These are phyloP conservation scores for Rhabdornis inornatus DNA, from an alignment of 2,113 vertebrate species.

Conservation along the genomic window DNA sequence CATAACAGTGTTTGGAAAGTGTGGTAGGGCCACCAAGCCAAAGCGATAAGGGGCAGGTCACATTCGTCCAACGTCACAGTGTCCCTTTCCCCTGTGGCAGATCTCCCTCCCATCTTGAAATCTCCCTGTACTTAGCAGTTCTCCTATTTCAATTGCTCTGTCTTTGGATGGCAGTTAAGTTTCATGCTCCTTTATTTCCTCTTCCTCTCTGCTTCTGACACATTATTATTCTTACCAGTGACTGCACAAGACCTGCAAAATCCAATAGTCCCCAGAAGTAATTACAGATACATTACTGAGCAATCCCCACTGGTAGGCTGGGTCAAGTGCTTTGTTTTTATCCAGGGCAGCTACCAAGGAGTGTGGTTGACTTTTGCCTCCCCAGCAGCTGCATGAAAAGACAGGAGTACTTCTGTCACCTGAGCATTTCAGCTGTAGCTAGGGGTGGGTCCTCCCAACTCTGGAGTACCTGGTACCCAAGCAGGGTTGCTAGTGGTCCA, in stretches of 20 bases:
- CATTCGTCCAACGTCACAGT: neutral
- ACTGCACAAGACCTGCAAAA: neutral
- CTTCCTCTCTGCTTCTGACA: neutral
- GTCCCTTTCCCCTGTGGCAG: neutral
- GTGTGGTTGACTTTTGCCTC: neutral
- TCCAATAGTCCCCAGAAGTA: neutral
- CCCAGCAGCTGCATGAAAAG: neutral
- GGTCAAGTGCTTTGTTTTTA: slow-evolving; percentile 19
- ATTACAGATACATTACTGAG: neutral
- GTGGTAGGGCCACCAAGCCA: neutral
- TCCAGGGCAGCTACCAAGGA: neutral
- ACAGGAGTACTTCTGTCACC: neutral
- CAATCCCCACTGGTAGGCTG: neutral
- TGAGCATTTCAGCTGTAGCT: neutral
- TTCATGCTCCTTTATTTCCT: slow-evolving; percentile 2
- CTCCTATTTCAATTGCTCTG: neutral
- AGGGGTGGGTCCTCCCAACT: neutral
- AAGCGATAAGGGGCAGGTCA: neutral
- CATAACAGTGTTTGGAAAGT: neutral
- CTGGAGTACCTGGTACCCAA: neutral
- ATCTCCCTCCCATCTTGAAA: neutral
- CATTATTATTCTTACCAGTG: slow-evolving; percentile 17
- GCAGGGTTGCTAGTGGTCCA: neutral
- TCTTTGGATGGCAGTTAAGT: neutral
- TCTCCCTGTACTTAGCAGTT: neutral